Evolutionary conservation across 2,113 vertebrate genomes (phyloP), one percentile per base, ranked within the genome.

Genomic region (Lasiurus borealis): DNA sequence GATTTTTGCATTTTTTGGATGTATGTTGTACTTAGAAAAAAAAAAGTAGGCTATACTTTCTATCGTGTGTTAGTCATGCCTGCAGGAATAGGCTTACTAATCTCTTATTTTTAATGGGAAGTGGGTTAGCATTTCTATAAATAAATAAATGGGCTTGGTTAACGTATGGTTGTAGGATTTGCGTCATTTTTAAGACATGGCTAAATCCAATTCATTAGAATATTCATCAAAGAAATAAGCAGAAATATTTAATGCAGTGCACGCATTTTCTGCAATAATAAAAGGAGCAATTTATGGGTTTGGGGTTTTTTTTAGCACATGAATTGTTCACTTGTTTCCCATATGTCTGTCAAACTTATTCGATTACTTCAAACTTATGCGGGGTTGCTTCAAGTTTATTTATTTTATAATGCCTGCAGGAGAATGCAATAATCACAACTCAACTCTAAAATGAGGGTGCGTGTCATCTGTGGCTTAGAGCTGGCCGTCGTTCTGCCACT

Each of bases 221-320:
- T 90, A 64, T 36, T 96, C 93, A 82, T 77, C 71, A 85, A 92
- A 54, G 36, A 94, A 92, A 93, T 50, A 78, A 69, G 7, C 27
- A 54, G 27, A 80, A 84, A 46, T 94, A 46, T 54, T 95, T 72
- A 68, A 36, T 14, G 2, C 13, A 78, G 80, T 40, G 82, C 29
- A 83, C 25, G 0, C 75, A 46, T 88, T 78, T 87, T 91, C 97
- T 97, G 90, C 77, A 86, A 25, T 44, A 91, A 83, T 95, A 96
- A 88, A 95, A 1, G 62, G n/a, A 96, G 57, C 66, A 90, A 68
- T 88, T 83, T 62, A 62, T 62, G 59, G 72, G 15, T 19, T 40
- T 82, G 62, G 62, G 40, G 52, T 54, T 0, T 44, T 81, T 73
- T 72, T 64, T 1, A 31, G 25, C 50, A 80, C 18, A 71, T 76